phyloP scores from a whole-genome alignment of 2,113 vertebrate species.

The Rutilus rutilus region DNA sequence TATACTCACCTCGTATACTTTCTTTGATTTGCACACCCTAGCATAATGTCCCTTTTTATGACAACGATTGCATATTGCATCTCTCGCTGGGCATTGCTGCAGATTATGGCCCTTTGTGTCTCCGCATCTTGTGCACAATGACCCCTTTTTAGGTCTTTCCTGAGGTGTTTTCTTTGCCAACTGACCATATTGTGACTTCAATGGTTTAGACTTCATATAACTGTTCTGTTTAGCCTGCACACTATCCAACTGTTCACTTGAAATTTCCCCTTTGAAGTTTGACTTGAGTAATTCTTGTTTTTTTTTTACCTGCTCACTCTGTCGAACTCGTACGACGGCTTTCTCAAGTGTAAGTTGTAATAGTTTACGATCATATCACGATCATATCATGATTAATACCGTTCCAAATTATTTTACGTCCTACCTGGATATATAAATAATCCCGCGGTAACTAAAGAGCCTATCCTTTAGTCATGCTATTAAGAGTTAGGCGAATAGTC shows the following conservation, averaged over 20 bases:
- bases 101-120: not conserved
- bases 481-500: no score
- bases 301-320: not conserved
- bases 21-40: slow-evolving; percentile 1
- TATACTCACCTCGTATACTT: not conserved
- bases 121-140: not conserved
- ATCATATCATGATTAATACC: no score
- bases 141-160: not conserved
- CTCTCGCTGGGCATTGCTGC: not conserved
- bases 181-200: not conserved
- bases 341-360: not conserved
- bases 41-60: slow-evolving; percentile 36
- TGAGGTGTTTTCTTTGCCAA: not conserved
- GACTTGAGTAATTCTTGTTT: not conserved
- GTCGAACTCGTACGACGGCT: not conserved
- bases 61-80: slow-evolving; percentile 8
- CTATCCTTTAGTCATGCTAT: no score
- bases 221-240: not conserved
- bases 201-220: not conserved
- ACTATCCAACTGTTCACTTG: not conserved
- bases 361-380: no score
- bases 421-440: no score
- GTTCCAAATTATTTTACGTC: no score
- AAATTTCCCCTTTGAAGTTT: no score
- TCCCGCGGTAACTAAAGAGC: no score